phyloP scores from a whole-genome alignment of 1,140 invertebrate genomes.

The Sesamia nonagrioides region DNA sequence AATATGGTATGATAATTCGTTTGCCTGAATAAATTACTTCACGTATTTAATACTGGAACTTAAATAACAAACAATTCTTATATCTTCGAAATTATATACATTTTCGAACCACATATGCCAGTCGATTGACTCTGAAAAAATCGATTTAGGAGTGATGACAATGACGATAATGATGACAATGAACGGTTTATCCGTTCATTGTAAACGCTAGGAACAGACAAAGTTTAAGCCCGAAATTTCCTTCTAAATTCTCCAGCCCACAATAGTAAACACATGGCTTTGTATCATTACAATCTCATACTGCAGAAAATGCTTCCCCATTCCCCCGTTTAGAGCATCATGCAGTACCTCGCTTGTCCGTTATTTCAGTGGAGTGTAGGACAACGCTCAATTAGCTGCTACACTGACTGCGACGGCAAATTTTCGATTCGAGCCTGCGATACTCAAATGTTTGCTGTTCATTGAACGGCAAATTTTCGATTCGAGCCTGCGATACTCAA shows the following conservation, averaged over 20 bases:
- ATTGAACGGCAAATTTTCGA: slow-evolving; percentile 5
- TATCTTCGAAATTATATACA: too few relatives aligned
- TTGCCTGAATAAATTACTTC: too few relatives aligned
- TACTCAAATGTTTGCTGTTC: neutral
- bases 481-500: slow-evolving; percentile 1
- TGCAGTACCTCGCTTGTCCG: neutral
- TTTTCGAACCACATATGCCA: too few relatives aligned
- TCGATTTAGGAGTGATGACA: too few relatives aligned
- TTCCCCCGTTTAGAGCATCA: neutral
- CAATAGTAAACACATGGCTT: neutral
- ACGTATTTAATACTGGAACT: too few relatives aligned
- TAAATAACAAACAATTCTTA: too few relatives aligned
- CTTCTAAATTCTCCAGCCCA: neutral
- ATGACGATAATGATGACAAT: too few relatives aligned
- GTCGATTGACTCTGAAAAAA: too few relatives aligned
- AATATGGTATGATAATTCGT: too few relatives aligned
- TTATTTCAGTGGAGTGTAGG: neutral
- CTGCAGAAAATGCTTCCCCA: neutral
- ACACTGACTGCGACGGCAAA: neutral
- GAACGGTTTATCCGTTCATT: too few relatives aligned
- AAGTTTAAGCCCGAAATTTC: too few relatives aligned
- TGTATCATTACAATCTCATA: neutral
- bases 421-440: slow-evolving; percentile 9
- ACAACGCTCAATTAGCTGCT: slow-evolving; percentile 2
- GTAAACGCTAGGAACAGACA: too few relatives aligned